These are phyloP conservation scores for Chelmon rostratus DNA, from an alignment of 2,797 vertebrate species.

Conservation along the genomic window DNA sequence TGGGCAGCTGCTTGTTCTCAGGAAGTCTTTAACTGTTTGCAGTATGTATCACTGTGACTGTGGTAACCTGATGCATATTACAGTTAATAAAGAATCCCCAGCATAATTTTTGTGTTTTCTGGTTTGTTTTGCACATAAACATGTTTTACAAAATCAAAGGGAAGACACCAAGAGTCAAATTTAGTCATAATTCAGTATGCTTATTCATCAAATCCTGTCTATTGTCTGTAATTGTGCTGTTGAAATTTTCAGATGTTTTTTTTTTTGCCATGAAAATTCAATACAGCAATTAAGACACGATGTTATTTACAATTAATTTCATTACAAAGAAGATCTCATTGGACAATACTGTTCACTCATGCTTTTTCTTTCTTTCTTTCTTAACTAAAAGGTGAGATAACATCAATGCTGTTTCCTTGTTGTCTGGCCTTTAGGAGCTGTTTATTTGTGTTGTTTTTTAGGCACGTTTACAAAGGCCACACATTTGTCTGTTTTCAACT, in stretches of 20 bases:
- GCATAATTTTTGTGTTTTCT: slow-evolving; percentile 44
- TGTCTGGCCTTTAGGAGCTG: too few species aligned
- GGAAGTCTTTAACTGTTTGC: slow-evolving; percentile 54
- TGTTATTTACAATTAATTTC: neutral
- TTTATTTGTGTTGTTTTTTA: neutral
- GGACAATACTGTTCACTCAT: neutral
- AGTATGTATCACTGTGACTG: slow-evolving; percentile 35
- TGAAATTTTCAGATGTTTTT: too few species aligned
- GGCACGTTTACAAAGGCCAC: neutral
- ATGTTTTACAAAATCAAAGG: neutral
- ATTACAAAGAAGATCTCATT: neutral
- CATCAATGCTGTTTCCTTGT: too few species aligned
- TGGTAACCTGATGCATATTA: slow-evolving; percentile 43
- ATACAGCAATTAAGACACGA: neutral
- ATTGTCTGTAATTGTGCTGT: neutral
- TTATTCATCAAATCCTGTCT: neutral
- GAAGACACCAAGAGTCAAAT: neutral
- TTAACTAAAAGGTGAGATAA: neutral
- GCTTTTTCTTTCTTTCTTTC: neutral
- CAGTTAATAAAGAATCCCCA: slow-evolving; percentile 67
- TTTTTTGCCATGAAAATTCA: neutral
- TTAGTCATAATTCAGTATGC: neutral
- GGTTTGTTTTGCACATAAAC: neutral
- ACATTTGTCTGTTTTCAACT: neutral
- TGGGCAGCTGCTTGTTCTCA: slow-evolving; percentile 38